A percentile compares a stretch with the other conserved stretches of the same genome.
phyloP scores from a whole-genome alignment of 2,888 invertebrate genomes.

The Agrotis exclamationis region DNA sequence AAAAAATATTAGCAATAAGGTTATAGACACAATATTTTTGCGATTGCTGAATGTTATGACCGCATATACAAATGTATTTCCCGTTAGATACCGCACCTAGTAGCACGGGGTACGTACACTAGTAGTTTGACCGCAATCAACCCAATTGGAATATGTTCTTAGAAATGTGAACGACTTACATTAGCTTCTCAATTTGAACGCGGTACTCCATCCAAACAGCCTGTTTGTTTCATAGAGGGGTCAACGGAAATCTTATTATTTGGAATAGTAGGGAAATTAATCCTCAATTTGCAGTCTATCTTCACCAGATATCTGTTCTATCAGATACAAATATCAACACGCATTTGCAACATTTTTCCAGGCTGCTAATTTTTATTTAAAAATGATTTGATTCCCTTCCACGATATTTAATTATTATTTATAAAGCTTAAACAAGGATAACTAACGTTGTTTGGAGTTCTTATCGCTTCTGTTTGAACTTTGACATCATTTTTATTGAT shows the following conservation, averaged over 20 bases:
- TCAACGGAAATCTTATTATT: conserved; percentile 24
- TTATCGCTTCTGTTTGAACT: too few species aligned
- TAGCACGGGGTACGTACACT: conserved; percentile 48
- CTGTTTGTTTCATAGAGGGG: conserved; percentile 27
- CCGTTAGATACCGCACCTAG: conserved; percentile 59
- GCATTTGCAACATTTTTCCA: not conserved
- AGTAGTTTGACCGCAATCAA: conserved; percentile 65
- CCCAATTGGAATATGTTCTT: conserved; percentile 62
- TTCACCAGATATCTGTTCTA: conserved; percentile 1
- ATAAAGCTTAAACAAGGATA: too few species aligned
- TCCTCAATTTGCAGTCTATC: not conserved
- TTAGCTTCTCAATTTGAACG: conserved; percentile 35
- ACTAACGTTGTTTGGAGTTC: too few species aligned
- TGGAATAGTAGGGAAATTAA: conserved; percentile 11
- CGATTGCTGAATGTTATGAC: conserved; percentile 58
- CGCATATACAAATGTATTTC: conserved; percentile 54
- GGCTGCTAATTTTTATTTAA: not conserved
- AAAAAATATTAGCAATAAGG: conserved; percentile 44
- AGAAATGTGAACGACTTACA: conserved; percentile 59
- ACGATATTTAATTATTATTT: too few species aligned
- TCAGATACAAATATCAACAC: not conserved
- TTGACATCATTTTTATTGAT: too few species aligned
- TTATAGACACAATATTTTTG: conserved; percentile 44
- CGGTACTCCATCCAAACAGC: conserved; percentile 24
- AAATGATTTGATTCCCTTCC: too few species aligned